A percentile compares a stretch with the other conserved stretches of the same genome.
phyloP scores from a whole-genome alignment of 2,113 vertebrate species.

The Nettapus auritus region DNA sequence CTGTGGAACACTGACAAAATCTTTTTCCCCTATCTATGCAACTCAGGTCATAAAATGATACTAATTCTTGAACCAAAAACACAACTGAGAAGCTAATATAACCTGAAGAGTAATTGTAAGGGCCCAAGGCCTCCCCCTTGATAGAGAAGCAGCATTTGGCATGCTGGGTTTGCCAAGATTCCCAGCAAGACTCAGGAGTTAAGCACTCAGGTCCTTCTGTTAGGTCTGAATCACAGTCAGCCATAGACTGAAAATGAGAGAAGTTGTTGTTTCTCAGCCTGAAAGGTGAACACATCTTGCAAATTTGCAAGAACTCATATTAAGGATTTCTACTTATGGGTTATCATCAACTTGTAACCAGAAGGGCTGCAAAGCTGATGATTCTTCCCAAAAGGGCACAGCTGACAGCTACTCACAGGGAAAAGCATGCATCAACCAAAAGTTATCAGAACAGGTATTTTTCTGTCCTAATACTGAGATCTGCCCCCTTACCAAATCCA shows the following conservation, averaged over 20 bases:
- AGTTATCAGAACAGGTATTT: background rate
- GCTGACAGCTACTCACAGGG: background rate
- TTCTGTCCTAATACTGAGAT: background rate
- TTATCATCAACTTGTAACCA: background rate
- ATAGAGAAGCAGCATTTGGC: background rate
- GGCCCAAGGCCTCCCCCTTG: no score
- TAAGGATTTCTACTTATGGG: background rate
- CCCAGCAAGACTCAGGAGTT: background rate
- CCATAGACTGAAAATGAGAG: background rate
- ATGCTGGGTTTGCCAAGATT: background rate
- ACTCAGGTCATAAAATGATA: background rate
- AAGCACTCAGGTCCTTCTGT: background rate
- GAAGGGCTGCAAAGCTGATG: background rate
- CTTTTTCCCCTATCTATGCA: background rate
- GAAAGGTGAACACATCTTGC: background rate
- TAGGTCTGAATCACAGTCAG: background rate
- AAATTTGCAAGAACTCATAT: background rate
- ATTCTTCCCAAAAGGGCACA: background rate
- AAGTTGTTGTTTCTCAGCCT: background rate
- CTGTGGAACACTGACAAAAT: background rate
- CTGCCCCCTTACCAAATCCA: background rate
- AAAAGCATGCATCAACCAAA: background rate
- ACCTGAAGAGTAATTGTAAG: background rate
- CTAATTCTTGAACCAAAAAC: background rate
- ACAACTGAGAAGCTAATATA: background rate